Evolutionary conservation across 2,113 vertebrate genomes (phyloP).

Genomic region (Puffinus mauretanicus): DNA sequence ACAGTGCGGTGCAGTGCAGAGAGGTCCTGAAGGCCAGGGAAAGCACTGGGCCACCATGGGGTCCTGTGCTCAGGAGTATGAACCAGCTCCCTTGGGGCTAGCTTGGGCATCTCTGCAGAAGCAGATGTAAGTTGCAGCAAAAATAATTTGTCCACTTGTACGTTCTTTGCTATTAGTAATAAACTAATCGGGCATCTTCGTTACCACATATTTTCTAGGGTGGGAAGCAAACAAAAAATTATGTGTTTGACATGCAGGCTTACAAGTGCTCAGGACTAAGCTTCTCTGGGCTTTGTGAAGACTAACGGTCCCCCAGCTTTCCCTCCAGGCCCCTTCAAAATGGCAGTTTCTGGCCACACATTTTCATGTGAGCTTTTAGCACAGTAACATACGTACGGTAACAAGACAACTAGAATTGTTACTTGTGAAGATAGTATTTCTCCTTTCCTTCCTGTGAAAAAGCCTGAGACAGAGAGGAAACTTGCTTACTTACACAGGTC

Average conservation of each 20-base stretch:
- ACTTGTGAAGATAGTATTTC: not conserved
- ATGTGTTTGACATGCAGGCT: not conserved
- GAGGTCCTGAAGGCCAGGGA: not conserved
- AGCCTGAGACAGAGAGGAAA: not conserved
- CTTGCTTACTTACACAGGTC: not conserved
- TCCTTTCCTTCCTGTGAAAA: not conserved
- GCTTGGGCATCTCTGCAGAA: not conserved
- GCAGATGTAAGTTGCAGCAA: not conserved
- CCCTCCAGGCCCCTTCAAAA: not conserved
- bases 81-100: fast-evolving
- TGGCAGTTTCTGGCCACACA: not conserved
- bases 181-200: not conserved
- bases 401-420: not conserved
- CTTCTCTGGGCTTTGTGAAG: not conserved
- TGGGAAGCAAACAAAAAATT: not conserved
- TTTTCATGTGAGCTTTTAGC: not conserved
- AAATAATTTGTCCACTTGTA: not conserved
- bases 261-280: not conserved
- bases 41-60: fast-evolving
- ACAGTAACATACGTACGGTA: not conserved
- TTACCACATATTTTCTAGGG: not conserved
- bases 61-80: not conserved
- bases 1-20: fast-evolving
- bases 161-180: not conserved
- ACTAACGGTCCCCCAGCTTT: not conserved